Evolutionary conservation across 2,888 invertebrate species (phyloP).

Genomic region (Phyllotreta striolata): DNA sequence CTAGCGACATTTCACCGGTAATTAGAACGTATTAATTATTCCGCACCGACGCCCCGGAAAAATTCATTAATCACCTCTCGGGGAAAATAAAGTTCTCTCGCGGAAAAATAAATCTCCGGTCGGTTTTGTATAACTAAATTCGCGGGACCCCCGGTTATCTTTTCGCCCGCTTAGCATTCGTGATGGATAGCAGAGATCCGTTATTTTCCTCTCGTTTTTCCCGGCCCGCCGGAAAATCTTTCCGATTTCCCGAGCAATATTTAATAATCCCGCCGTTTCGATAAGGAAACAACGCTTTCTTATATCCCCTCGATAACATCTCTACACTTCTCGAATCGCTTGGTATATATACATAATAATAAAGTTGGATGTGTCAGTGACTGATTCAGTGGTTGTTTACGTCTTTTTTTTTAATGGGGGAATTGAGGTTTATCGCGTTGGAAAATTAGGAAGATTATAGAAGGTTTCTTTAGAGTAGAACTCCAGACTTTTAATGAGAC

Average conservation of each 20-base stretch:
- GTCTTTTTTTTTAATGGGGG: too few relatives aligned
- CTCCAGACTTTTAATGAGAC: too few relatives aligned
- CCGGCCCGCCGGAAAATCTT: constrained; percentile 40
- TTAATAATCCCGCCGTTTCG: constrained; percentile 53
- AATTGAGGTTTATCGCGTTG: too few relatives aligned
- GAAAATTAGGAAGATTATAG: too few relatives aligned
- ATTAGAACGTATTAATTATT: constrained; percentile 30
- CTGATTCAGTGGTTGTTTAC: too few relatives aligned
- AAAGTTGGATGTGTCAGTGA: too few relatives aligned
- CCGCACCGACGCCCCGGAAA: constrained; percentile 18
- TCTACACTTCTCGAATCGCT: too few relatives aligned
- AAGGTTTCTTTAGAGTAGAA: too few relatives aligned
- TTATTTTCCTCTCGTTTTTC: constrained; percentile 45
- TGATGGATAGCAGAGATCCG: constrained; percentile 46
- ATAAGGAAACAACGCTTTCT: constrained; percentile 41
- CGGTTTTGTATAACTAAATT: constrained; percentile 37
- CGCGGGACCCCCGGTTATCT: constrained; percentile 39
- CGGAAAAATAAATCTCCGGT: constrained; percentile 36
- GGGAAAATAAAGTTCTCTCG: constrained; percentile 24
- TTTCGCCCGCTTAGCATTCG: constrained; percentile 41
- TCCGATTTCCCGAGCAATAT: constrained; percentile 48
- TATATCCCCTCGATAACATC: too few relatives aligned
- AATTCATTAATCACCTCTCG: constrained; percentile 29
- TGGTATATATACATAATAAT: too few relatives aligned
- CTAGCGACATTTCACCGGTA: constrained; percentile 16